Conservation (phyloP, 2,797 vertebrate species). For the Coendou prehensilis region DNA sequence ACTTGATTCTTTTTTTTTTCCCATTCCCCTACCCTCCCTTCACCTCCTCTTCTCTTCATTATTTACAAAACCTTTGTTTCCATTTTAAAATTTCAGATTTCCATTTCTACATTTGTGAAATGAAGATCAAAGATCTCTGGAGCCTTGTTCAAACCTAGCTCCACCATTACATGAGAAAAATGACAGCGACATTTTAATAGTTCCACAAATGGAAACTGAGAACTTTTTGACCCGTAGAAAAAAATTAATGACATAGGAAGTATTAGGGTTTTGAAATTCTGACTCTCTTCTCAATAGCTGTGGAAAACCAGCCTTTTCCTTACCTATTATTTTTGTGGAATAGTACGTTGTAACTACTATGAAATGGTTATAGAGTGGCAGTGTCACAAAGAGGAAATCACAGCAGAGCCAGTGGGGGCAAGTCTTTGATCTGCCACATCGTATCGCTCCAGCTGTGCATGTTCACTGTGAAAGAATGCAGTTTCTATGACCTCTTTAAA, state of each 20-base stretch:
- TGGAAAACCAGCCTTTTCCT: background rate
- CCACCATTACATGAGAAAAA: background rate
- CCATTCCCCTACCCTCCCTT: background rate
- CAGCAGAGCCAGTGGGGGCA: background rate
- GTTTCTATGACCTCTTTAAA: conserved; percentile 25
- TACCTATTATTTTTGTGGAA: background rate
- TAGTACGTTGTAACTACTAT: background rate
- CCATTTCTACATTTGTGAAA: background rate
- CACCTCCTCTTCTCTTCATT: background rate
- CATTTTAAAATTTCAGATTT: background rate
- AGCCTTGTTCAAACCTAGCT: background rate
- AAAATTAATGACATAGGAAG: background rate
- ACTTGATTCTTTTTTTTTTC: background rate
- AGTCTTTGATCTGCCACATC: background rate
- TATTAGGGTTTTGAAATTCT: conserved; percentile 6
- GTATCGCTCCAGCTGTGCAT: background rate
- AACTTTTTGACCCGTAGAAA: background rate
- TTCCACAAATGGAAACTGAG: background rate
- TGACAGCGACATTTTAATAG: background rate
- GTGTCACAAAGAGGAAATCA: background rate
- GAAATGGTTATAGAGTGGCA: background rate
- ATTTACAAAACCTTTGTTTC: background rate
- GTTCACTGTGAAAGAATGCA: background rate
- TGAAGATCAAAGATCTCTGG: background rate
- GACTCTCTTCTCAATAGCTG: background rate